Evolutionary conservation across 2,113 vertebrate genomes (phyloP), one percentile per base, ranked within the genome.

Genomic region (Corvus hawaiiensis): DNA sequence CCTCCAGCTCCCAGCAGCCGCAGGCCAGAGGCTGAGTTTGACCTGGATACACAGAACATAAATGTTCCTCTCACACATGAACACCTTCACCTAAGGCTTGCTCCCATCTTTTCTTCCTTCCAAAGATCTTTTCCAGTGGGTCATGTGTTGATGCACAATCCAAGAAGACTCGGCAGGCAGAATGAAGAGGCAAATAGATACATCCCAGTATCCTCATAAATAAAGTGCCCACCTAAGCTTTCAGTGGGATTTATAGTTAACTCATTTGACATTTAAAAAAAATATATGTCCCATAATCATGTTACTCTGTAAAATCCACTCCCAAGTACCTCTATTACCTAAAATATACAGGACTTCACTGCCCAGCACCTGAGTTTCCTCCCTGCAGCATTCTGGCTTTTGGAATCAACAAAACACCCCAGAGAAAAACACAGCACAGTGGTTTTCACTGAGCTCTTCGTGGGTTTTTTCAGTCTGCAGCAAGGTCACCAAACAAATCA

Each of bases 131-230:
- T 61, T 19, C n/a, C 4, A 1, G 12, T 32, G 59, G 49, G 32
- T 39, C 43, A 58, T 0, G 0, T 19, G 35, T 18, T 68, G 28
- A 35, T 28, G 13, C 10, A 35, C 7, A 37, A 16, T 16, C 41
- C n/a, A 79, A 46, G 43, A 43, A 43, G 9, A 26, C 49, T 24
- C 7, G 1, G 20, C 3, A 37, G 59, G 46, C 39, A 78, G 32
- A 30, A 19, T 33, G 39, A 66, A 59, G 48, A 81, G 23, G 20
- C 7, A 3, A 55, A 59, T 0, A 37, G 13, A 28, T 5, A 62
- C 13, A 35, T 55, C 67, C 26, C 13, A 18, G 7, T 3, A 28
- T 4, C 35, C 28, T 37, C 83, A 44, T 4, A 21, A 80, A 67
- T 43, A 33, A 67, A 84, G 18, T 37, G 32, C 20, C 18, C 37